Base-by-base conservation (phyloP, 2,113 vertebrate species). In the Planiliza haematocheilus region DNA sequence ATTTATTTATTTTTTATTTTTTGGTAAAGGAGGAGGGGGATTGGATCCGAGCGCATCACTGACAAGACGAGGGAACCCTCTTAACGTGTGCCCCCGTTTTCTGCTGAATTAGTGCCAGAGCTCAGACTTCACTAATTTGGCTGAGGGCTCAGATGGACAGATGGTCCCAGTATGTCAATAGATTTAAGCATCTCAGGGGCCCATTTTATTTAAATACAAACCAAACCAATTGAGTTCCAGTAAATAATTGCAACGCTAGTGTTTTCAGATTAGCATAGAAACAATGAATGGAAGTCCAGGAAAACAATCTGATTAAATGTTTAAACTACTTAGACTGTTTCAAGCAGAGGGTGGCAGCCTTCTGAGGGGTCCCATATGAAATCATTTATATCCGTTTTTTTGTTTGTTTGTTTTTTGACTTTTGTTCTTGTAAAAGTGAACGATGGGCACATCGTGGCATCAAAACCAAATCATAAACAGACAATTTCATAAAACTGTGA, bases 151-250 rank as follows among this genome's bases (percentile, higher is more conserved):
- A 39, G 38, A 52, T 12, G 69, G 61, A 82, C 87, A 88, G 83
- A 91, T 86, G 87, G 79, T 74, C 70, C 59, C 65, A 45, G 50
- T 56, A 80, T 24, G 85, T 79, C 70, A 46, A 51, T 56, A 66
- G 76, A 81, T 42, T 82, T 49, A 42, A 56, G n/a, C 36, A 20
- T 41, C 70, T 43, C 34, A 1, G 2, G 39, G 48, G 59, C 8
- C 1, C 10, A 36, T 14, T 59, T 41, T 17, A 21, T 48, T 43
- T 55, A 51, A 38, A 61, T 58, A 48, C 41, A 79, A 52, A 43
- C 10, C 20, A 21, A 10, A n/a, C 8, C 2, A 61, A 55, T 13
- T 49, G 9, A 53, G 8, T 17, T 10, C 14, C 2, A 16, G 37
- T 30, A 30, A 30, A 30, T 30, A 70, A 60, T 16, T 34, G 24